Conservation (phyloP, 23 tunicate species). For the Aplidium turbinatum region DNA sequence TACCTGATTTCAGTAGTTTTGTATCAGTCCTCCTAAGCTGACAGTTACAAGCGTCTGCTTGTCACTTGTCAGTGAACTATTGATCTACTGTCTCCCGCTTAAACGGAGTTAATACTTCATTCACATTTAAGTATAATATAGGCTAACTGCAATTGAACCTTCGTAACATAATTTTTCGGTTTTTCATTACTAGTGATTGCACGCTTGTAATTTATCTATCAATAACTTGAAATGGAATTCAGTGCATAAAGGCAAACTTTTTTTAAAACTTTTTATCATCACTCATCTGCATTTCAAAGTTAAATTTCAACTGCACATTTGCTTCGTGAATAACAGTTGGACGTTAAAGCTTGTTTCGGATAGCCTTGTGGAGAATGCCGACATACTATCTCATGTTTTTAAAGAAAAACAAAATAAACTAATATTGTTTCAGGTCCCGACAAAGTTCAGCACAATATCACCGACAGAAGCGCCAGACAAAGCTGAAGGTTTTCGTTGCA, state of each 20-base stretch:
- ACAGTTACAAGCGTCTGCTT: no score
- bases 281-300: neutral
- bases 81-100: no score
- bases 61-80: no score
- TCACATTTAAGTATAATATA: no score
- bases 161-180: no score
- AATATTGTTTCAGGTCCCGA: neutral
- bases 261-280: neutral
- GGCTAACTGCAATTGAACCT: neutral
- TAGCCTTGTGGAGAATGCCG: neutral
- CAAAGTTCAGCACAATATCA: neutral
- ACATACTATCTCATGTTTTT: neutral
- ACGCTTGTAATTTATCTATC: neutral
- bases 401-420: neutral
- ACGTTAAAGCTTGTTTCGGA: neutral
- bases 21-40: no score
- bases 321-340: neutral
- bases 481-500: conserved; percentile 17
- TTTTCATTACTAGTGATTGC: no score
- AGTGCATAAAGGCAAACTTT: no score
- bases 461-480: neutral
- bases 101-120: no score
- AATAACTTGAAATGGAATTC: no score
- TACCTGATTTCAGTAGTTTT: neutral
- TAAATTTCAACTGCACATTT: neutral